Evolutionary conservation across 2,113 vertebrate genomes (phyloP).

Genomic region (Phyllostomus discolor): DNA sequence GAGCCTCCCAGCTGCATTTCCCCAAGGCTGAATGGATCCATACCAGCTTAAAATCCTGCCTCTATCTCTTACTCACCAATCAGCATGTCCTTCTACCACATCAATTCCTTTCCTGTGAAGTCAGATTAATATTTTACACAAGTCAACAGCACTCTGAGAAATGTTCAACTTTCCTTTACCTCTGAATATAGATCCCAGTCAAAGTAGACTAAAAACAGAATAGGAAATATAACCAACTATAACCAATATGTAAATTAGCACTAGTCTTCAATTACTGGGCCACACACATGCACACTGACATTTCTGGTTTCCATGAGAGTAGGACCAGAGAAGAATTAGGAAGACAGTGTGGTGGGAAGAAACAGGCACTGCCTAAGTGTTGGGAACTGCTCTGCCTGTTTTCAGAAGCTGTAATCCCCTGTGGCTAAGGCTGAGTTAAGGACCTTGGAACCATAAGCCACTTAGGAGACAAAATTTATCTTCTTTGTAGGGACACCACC

Average conservation of each 20-base stretch:
- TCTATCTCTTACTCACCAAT: conserved; percentile 35
- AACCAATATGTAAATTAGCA: neutral
- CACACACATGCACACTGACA: neutral
- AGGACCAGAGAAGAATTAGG: neutral
- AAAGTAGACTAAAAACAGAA: neutral
- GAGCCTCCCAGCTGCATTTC: neutral
- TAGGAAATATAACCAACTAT: neutral
- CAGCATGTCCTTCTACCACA: neutral
- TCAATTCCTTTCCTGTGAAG: conserved; percentile 55
- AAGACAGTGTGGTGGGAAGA: neutral
- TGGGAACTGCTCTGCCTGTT: no score
- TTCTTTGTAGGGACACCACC: no score
- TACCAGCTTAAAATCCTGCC: conserved; percentile 41
- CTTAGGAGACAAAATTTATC: no score
- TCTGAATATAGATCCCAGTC: neutral
- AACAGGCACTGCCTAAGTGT: neutral
- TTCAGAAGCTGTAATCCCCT: no score
- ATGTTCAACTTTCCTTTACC: neutral
- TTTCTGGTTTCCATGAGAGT: neutral
- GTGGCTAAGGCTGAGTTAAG: no score
- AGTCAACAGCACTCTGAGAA: conserved; percentile 17
- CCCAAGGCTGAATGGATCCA: conserved; percentile 28
- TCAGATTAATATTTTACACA: conserved; percentile 22
- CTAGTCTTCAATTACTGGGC: neutral
- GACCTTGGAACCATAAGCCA: no score